Conservation (phyloP, 2,888 invertebrate species). For the Sarcophaga carnaria region DNA sequence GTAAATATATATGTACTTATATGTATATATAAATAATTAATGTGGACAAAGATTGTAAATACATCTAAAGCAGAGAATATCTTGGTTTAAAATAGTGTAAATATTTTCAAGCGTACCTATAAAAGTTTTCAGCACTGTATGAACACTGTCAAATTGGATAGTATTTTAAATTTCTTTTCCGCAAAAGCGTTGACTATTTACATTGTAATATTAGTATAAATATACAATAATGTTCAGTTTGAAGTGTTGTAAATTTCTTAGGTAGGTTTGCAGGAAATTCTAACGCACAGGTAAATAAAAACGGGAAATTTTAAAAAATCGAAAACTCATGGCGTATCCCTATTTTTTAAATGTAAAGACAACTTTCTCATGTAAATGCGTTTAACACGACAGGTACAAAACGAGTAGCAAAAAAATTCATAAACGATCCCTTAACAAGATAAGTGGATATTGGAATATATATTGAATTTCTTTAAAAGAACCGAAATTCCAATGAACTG, state of each 20-base stretch:
- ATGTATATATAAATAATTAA: no score
- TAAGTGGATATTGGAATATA: not conserved
- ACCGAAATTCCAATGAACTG: not conserved
- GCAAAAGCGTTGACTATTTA: not conserved
- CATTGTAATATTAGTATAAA: not conserved
- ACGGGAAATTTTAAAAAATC: not conserved
- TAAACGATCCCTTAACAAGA: slow-evolving; percentile 28
- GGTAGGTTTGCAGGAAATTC: not conserved
- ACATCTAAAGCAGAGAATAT: no score
- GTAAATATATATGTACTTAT: no score
- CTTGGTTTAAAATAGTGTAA: no score
- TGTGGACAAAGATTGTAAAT: no score
- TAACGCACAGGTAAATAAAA: slow-evolving; percentile 18
- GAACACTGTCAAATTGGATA: no score
- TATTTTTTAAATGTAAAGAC: not conserved
- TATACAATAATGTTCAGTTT: not conserved
- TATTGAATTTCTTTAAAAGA: slow-evolving; percentile 21
- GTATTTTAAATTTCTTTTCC: no score
- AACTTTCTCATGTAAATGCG: not conserved
- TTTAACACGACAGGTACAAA: slow-evolving; percentile 22
- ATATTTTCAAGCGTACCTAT: no score
- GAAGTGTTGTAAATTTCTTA: slow-evolving; percentile 1
- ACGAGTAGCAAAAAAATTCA: slow-evolving; percentile 6
- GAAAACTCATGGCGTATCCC: not conserved
- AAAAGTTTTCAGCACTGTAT: no score